Conservation (phyloP, 1,140 invertebrate species). For the Aphis gossypii region DNA sequence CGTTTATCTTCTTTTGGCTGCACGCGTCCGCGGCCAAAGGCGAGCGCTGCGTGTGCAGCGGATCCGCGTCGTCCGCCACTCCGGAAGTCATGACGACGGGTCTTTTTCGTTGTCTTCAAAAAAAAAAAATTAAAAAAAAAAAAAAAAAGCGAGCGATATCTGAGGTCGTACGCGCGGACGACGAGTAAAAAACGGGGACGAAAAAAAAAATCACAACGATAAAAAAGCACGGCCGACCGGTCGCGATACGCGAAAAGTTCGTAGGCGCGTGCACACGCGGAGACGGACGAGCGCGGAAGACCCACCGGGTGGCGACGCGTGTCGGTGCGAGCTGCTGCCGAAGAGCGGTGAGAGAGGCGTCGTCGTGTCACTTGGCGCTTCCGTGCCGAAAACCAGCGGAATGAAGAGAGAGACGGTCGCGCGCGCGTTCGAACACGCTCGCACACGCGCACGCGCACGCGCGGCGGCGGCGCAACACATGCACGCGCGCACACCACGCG, state of each 20-base stretch:
- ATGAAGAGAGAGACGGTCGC: background rate
- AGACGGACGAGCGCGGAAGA: background rate
- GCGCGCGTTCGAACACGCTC: background rate
- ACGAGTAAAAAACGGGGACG: background rate
- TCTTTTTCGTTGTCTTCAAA: background rate
- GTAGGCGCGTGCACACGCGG: background rate
- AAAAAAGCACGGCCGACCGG: too few relatives aligned
- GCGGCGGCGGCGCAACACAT: background rate
- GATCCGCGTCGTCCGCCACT: conserved; percentile 26
- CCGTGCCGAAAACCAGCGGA: conserved; percentile 32
- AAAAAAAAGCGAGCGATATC: background rate
- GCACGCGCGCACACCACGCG: conserved; percentile 4
- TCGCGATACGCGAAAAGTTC: background rate
- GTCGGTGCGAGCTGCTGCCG: background rate
- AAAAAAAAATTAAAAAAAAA: background rate
- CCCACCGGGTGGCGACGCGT: conserved; percentile 38
- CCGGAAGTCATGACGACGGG: conserved; percentile 36
- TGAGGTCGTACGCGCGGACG: background rate
- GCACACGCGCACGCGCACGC: background rate
- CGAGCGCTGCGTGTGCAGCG: background rate
- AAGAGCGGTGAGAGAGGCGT: background rate
- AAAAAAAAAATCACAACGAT: background rate
- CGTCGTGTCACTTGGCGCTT: conserved; percentile 5
- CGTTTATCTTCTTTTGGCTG: conserved; percentile 47
- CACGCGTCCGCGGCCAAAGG: background rate